A percentile compares a stretch with the other conserved stretches of the same genome.
Evolutionary conservation across 2,797 vertebrate species (phyloP).

Genomic region (Gallinago nigripennis): DNA sequence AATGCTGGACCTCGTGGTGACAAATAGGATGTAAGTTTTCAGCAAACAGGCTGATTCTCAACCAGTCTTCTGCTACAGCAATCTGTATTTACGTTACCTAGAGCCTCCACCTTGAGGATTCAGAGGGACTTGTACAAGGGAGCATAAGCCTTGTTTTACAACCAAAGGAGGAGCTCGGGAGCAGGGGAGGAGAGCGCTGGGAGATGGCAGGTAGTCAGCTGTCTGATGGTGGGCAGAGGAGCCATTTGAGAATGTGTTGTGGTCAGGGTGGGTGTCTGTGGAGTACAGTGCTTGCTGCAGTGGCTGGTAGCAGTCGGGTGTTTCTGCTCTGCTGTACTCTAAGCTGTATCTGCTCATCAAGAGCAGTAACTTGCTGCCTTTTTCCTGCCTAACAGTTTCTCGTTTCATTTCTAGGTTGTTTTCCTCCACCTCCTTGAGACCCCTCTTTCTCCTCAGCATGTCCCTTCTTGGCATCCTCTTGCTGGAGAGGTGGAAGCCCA

Average conservation of each 20-base stretch:
- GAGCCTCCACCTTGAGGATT: not conserved
- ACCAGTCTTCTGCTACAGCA: not conserved
- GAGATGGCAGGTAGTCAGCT: not conserved
- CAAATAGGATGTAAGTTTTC: not conserved
- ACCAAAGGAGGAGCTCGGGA: not conserved
- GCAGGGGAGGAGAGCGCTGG: rapidly evolving
- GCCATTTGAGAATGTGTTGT: not conserved
- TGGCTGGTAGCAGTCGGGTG: not conserved
- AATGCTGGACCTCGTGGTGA: not conserved
- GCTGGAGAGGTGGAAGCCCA: constrained; percentile 92
- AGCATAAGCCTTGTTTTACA: not conserved
- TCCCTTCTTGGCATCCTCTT: constrained; percentile 88
- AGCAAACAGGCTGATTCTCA: not conserved
- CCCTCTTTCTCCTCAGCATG: constrained; percentile 89
- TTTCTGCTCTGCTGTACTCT: not conserved
- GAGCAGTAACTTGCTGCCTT: not conserved
- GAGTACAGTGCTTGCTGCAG: not conserved
- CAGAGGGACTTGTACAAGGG: not conserved
- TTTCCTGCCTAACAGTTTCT: not conserved
- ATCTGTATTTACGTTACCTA: not conserved
- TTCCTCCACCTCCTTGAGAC: constrained; percentile 90
- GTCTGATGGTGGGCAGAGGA: not conserved
- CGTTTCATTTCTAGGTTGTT: constrained; percentile 83
- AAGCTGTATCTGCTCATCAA: not conserved
- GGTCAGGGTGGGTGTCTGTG: not conserved